phyloP scores from a whole-genome alignment of 2,797 vertebrate genomes.

The Aulostomus chinensis region DNA sequence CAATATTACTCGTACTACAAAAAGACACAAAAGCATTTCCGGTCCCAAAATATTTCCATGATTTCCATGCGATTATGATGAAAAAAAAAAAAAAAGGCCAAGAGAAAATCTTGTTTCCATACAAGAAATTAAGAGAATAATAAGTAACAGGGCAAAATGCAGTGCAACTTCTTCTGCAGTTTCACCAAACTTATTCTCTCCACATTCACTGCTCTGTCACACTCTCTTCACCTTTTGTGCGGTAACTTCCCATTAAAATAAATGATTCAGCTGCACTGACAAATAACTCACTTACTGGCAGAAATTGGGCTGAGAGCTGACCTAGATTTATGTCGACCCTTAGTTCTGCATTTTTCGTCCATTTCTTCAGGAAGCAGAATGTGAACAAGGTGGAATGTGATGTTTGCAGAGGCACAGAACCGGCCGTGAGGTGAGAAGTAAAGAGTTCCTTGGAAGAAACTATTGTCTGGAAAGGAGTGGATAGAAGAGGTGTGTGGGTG shows the following conservation, averaged over 20 bases:
- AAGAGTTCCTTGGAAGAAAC: slow-evolving; percentile 25
- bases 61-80: too few relatives aligned
- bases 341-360: slow-evolving; percentile 2
- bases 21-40: too few relatives aligned
- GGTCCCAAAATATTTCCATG: too few relatives aligned
- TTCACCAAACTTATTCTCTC: slow-evolving; percentile 19
- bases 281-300: slow-evolving; percentile 55
- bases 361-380: slow-evolving; percentile 22
- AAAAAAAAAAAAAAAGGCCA: too few relatives aligned
- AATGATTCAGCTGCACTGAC: slow-evolving; percentile 61
- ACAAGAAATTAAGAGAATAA: too few relatives aligned
- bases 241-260: slow-evolving; percentile 48
- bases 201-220: slow-evolving; percentile 23
- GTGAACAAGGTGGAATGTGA: slow-evolving; percentile 43
- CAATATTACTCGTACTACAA: too few relatives aligned
- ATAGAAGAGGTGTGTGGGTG: slow-evolving; percentile 14
- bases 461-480: slow-evolving; percentile 28
- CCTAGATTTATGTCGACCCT: slow-evolving; percentile 46
- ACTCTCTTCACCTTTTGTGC: slow-evolving; percentile 24
- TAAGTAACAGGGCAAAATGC: too few relatives aligned
- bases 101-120: too few relatives aligned
- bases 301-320: slow-evolving; percentile 53
- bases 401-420: slow-evolving; percentile 20
- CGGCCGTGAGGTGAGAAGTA: slow-evolving; percentile 30
- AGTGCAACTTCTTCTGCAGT: too few relatives aligned